Evolutionary conservation across 2,113 vertebrate genomes (phyloP), one percentile per base, ranked within the genome.

Genomic region (Atlantisia rogersi): DNA sequence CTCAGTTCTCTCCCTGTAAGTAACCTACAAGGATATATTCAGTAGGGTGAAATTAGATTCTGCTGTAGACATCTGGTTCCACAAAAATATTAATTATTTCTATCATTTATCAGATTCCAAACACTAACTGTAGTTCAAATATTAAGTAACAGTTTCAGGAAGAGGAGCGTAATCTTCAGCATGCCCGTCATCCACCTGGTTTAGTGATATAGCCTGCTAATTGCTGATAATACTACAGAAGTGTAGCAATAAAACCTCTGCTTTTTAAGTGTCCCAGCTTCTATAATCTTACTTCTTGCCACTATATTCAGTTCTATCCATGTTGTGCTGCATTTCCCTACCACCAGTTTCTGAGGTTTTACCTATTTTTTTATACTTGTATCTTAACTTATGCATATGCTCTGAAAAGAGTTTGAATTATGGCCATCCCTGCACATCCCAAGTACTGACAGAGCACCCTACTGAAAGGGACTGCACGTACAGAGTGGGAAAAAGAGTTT

Each of bases 161-260:
- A 74, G 62, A 84, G 79, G 92, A 96, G 75, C 2, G 2, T 37
- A 92, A 86, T 62, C 77, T 82, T 71, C 55, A 64, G 60, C 35
- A n/a, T 5, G 37, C 85, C 96, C 14, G 44, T 79, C 86, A 95
- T 28, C 97, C 42, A 31, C 76, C 97, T 91, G 92, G 94, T 97
- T 96, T 24, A 65, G 92, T 92, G 69, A 95, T 94, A 25, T 29
- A 21, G 39, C 42, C 31, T 67, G 28, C 39, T 70, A 74, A 75
- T 37, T 85, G 59, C 92, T 71, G 73, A 53, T 60, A 79, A 40
- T 32, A 37, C 73, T 58, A 39, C 32, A 83, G 22, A 58, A 63
- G 52, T 29, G 7, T 9, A 53, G 64, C 1, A 22, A 12, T 18
- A 74, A 79, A 15, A 67, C n/a, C 59, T 82, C 58, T 82, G 56